These are phyloP conservation scores for Drosophila flavopinicola DNA, from an alignment of 2,888 invertebrate genomes.

Conservation along the genomic window DNA sequence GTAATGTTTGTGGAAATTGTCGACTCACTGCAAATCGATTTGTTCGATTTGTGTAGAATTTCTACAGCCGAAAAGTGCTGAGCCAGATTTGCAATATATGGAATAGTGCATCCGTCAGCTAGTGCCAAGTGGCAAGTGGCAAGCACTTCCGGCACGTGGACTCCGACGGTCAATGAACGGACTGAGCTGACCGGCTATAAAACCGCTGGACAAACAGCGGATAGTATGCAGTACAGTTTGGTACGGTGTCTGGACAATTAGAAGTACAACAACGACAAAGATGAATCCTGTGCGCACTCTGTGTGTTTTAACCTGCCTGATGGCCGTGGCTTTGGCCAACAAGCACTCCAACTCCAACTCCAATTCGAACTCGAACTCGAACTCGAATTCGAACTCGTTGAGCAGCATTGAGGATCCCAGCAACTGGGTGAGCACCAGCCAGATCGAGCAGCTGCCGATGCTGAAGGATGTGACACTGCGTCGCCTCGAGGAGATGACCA, in stretches of 20 bases:
- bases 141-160: slow-evolving; percentile 54
- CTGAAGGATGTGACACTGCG: slow-evolving; percentile 70
- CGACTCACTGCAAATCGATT: slow-evolving; percentile 19
- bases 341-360: slow-evolving; percentile 38
- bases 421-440: slow-evolving; percentile 71
- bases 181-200: slow-evolving; percentile 44
- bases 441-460: slow-evolving; percentile 68
- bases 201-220: slow-evolving; percentile 12
- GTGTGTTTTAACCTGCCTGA: slow-evolving; percentile 63
- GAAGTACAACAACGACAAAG: slow-evolving; percentile 18
- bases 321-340: slow-evolving; percentile 60
- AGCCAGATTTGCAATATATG: slow-evolving; percentile 18
- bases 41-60: slow-evolving; percentile 30
- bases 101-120: slow-evolving; percentile 10
- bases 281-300: slow-evolving; percentile 74
- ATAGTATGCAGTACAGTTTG: slow-evolving; percentile 63
- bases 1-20: slow-evolving; percentile 10
- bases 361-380: slow-evolving; percentile 50
- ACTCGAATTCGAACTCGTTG: slow-evolving; percentile 43
- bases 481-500: slow-evolving; percentile 73
- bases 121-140: too few relatives aligned
- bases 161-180: slow-evolving; percentile 15
- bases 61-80: slow-evolving; percentile 45
- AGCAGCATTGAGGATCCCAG: slow-evolving; percentile 64
- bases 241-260: slow-evolving; percentile 42